Conservation (phyloP, 2,888 invertebrate species). For the Linnaemya tessellans region DNA sequence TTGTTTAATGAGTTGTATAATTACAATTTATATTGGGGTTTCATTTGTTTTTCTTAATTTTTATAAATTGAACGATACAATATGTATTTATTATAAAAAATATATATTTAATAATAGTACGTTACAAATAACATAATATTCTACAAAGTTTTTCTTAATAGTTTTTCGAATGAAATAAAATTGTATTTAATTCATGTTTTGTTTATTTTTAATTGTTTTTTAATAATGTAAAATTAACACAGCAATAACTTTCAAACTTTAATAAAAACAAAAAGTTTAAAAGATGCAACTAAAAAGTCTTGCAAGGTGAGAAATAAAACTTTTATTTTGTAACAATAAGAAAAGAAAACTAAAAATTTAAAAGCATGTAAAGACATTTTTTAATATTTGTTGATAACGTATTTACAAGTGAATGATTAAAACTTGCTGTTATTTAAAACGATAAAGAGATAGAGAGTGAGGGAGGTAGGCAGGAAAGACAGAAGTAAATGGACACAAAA, state of each 20-base stretch:
- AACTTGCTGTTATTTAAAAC: slow-evolving; percentile 7
- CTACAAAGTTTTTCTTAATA: slow-evolving; percentile 66
- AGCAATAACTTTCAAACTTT: slow-evolving; percentile 80
- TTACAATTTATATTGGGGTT: slow-evolving; percentile 72
- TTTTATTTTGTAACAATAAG: slow-evolving; percentile 70
- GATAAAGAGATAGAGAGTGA: not conserved
- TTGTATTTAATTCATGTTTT: slow-evolving; percentile 70
- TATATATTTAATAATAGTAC: slow-evolving; percentile 79
- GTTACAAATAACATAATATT: slow-evolving; percentile 72
- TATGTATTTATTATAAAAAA: slow-evolving; percentile 74
- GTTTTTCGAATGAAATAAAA: slow-evolving; percentile 68
- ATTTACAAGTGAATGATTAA: slow-evolving; percentile 60
- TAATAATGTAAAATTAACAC: slow-evolving; percentile 82
- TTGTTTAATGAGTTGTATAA: slow-evolving; percentile 72
- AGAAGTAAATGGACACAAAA: not conserved
- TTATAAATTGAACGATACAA: slow-evolving; percentile 73
- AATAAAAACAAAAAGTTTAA: slow-evolving; percentile 61
- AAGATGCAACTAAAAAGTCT: slow-evolving; percentile 74
- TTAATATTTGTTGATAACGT: slow-evolving; percentile 46
- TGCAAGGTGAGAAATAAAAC: slow-evolving; percentile 74
- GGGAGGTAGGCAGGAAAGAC: not conserved
- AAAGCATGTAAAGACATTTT: slow-evolving; percentile 18
- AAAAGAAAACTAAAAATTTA: slow-evolving; percentile 50
- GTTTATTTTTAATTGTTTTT: slow-evolving; percentile 72
- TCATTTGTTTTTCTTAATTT: slow-evolving; percentile 73